Base-by-base conservation (phyloP, 2,888 invertebrate genomes). In the Isoperla grammatica region DNA sequence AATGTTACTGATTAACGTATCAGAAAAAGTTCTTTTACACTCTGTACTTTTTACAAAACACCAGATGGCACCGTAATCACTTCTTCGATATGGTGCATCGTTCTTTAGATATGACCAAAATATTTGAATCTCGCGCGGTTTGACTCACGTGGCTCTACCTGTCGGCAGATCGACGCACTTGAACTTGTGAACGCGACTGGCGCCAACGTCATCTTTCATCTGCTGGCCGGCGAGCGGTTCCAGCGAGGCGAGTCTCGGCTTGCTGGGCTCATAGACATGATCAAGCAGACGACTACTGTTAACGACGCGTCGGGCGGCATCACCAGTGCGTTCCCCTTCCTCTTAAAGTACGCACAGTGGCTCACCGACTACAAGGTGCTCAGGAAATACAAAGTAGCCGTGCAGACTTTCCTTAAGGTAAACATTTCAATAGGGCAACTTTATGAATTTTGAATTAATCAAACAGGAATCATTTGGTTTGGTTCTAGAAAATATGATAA, bases 191-290 rank as follows among this genome's bases (percentile, higher is more conserved):
- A 35, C 23, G 56, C 60, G 9, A 49, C 60, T 2, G 60, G 60
- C 3, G 56, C 55, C 48, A 60, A 60, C 49, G 55, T 60, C 39
- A 60, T 60, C 56, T 46, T 39, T 37, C 60, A 60, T 40, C 29
- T 60, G 48, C 8, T 60, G 42, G 48, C 60, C 6, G 56, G 56
- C 1, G 15, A 49, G 4, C 56, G 60, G 6, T 60, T 60, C 42
- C 40, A 48, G 6, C 56, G 54, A 12, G 23, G 39, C 3, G 56
- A 56, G 12, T 49, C 60, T 5, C 29, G 46, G 15, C 49, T 59
- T 11, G 11, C 45, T 6, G 11, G 53, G 2, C 53, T 53, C 5
- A 37, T 53, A 2, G 39, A 39, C 19, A 15, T 53, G 2, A n/a
- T 53, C 19, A 53, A 53, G 39, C 19, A 6, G n/a, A n/a, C 40